Evolutionary conservation across 2,888 invertebrate species (phyloP).

Genomic region (Melinaea menophilus): DNA sequence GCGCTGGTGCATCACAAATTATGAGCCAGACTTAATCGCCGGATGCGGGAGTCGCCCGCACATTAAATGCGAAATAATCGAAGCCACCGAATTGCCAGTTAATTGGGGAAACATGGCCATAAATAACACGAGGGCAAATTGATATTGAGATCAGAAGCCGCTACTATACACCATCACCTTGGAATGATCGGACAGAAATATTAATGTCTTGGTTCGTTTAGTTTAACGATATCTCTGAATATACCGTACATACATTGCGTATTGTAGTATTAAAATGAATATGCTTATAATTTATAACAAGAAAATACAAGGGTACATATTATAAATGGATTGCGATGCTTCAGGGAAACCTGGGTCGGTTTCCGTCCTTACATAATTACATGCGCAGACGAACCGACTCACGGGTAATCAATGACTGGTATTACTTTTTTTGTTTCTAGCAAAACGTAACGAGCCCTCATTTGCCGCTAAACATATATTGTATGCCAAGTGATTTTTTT

Average conservation of each 20-base stretch:
- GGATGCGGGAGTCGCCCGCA: slow-evolving; percentile 77
- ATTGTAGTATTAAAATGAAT: slow-evolving; percentile 32
- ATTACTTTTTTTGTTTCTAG: slow-evolving; percentile 53
- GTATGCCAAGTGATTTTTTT: slow-evolving; percentile 44
- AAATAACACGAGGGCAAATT: slow-evolving; percentile 70
- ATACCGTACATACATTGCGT: slow-evolving; percentile 39
- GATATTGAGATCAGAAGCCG: slow-evolving; percentile 57
- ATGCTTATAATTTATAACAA: not conserved
- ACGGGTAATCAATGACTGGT: slow-evolving; percentile 49
- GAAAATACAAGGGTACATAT: not conserved
- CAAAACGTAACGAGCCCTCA: slow-evolving; percentile 44
- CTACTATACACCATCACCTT: slow-evolving; percentile 59
- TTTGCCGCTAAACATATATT: slow-evolving; percentile 41
- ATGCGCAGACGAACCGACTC: slow-evolving; percentile 34
- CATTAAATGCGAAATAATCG: slow-evolving; percentile 75
- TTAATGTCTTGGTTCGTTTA: slow-evolving; percentile 62
- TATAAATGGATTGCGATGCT: slow-evolving; percentile 33
- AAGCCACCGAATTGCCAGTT: slow-evolving; percentile 77
- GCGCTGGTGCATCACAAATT: slow-evolving; percentile 73
- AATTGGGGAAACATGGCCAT: slow-evolving; percentile 73
- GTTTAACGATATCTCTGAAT: slow-evolving; percentile 56
- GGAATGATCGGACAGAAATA: slow-evolving; percentile 69
- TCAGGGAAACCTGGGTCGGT: slow-evolving; percentile 49
- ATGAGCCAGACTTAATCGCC: slow-evolving; percentile 71
- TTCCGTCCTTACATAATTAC: slow-evolving; percentile 61